These are phyloP conservation scores for Nothoprocta pentlandii DNA, from an alignment of 2,113 vertebrate species.

Conservation along the genomic window DNA sequence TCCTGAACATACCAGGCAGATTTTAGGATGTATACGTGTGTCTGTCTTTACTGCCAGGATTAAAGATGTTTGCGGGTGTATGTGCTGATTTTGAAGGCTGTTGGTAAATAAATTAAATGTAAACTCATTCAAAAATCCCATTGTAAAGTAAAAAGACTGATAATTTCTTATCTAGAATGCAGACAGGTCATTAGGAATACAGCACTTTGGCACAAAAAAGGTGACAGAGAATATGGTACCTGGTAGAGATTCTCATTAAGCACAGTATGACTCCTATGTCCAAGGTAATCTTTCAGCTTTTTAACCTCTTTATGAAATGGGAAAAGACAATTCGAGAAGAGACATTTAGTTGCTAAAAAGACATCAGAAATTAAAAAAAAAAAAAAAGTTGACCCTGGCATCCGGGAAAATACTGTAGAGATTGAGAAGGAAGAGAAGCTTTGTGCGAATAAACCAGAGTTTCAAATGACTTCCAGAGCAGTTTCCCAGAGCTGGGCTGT, in stretches of 20 bases:
- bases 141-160: not conserved
- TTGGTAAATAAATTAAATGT: conserved; percentile 21
- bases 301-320: not conserved
- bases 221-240: not conserved
- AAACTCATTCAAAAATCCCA: not conserved
- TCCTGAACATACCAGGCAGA: not conserved
- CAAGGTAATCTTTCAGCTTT: conserved; percentile 8
- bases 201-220: not conserved
- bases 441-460: not conserved
- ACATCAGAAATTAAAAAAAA: not conserved
- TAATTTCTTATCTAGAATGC: conserved; percentile 1
- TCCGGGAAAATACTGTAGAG: not conserved
- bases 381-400: not conserved
- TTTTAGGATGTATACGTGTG: not conserved
- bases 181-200: conserved; percentile 2
- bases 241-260: conserved; percentile 27
- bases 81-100: not conserved
- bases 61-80: not conserved
- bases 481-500: not conserved
- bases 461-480: conserved; percentile 5
- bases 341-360: conserved; percentile 13
- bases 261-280: not conserved
- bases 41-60: not conserved
- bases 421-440: not conserved
- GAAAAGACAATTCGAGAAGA: not conserved